Evolutionary conservation across 2,797 vertebrate genomes (phyloP).

Genomic region (Pachyuromys duprasi): DNA sequence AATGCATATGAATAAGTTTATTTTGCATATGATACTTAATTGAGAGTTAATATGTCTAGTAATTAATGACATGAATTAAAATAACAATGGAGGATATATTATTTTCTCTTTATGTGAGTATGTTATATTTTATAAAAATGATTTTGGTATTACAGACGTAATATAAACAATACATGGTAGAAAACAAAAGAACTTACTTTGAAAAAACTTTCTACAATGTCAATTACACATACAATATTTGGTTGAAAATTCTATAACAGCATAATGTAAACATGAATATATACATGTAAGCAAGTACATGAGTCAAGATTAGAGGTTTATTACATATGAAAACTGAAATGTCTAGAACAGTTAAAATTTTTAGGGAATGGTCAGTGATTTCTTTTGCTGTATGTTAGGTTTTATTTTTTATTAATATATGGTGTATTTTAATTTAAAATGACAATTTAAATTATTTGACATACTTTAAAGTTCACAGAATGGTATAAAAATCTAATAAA

Average conservation of each 20-base stretch:
- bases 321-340: background rate
- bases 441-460: no score
- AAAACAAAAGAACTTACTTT: background rate
- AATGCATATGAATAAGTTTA: background rate
- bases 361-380: no score
- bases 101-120: background rate
- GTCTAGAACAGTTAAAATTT: no score
- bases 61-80: background rate
- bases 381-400: no score
- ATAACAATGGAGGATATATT: background rate
- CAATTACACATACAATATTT: background rate
- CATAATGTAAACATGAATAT: background rate
- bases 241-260: background rate
- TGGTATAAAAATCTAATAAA: no score
- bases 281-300: background rate
- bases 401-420: no score
- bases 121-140: background rate
- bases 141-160: background rate
- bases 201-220: background rate
- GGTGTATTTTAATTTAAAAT: no score
- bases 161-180: background rate
- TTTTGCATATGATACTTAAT: background rate
- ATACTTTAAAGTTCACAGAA: no score
- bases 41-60: background rate
- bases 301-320: background rate